Evolutionary conservation across 2,113 vertebrate genomes (phyloP), one percentile per base, ranked within the genome.

Genomic region (Amblyornis subalaris): DNA sequence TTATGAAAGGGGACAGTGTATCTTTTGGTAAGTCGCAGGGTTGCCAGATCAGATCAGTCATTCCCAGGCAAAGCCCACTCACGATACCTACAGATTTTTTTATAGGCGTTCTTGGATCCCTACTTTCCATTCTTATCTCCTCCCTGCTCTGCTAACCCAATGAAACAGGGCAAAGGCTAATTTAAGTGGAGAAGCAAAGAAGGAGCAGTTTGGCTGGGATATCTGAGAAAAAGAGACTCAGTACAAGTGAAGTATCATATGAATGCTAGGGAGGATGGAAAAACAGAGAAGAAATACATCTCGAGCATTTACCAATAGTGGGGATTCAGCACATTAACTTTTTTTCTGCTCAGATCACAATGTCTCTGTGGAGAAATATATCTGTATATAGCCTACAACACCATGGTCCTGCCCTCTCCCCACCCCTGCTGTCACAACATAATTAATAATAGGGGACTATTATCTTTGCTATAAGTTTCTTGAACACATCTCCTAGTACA

Each of bases 311-410:
- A n/a, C 3, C 26, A 62, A 1, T 20, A 47, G 10, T 22, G 9
- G 3, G 1, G 3, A 0, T 19, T 79, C 14, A 61, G 11, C 36
- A 45, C 6, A 31, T 38, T 69, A 55, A 47, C 13, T 42, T 36
- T 54, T 78, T 51, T 76, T 42, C 66, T 91, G 28, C 14, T 72
- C 14, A 50, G 6, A 66, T 36, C 14, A 40, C 35, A 38, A 17
- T 4, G 5, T 62, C 16, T 4, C 31, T 60, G 14, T 6, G 7
- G 23, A 74, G 82, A 89, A 78, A 81, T 24, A 3, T 5, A 25
- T 20, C 48, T 44, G 23, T 10, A 44, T 25, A n/a, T 12, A 75
- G 28, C 31, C 25, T 25, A 45, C 48, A 26, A 20, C 11, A 57
- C 15, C 48, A 35, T 26, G n/a, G 18, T 33, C 13, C 45, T 50